A percentile compares a stretch with the other conserved stretches of the same genome.
Evolutionary conservation across 2,888 invertebrate species (phyloP).

Genomic region (Luperina testacea): DNA sequence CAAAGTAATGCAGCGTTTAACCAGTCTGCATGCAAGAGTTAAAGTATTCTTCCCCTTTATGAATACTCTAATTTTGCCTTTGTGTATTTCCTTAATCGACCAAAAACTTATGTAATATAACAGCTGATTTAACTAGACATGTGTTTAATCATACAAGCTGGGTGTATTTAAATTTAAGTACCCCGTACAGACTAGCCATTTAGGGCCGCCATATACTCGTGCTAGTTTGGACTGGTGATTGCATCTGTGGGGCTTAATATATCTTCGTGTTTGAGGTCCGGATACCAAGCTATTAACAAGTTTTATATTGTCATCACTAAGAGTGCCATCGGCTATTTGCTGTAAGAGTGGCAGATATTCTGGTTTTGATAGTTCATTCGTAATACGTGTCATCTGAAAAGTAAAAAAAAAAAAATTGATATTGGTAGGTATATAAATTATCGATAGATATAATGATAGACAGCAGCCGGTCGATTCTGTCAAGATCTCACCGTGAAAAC

Average conservation of each 20-base stretch:
- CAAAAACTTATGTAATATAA: not conserved
- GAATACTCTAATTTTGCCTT: constrained; percentile 16
- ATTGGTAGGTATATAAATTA: not conserved
- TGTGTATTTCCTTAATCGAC: not conserved
- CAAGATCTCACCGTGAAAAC: too few species aligned
- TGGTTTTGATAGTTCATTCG: constrained; percentile 82
- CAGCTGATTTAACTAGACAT: constrained; percentile 7
- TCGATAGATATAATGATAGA: not conserved
- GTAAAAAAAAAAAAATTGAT: not conserved
- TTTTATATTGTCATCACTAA: constrained; percentile 74
- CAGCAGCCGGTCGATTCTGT: too few species aligned
- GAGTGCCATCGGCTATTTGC: constrained; percentile 80
- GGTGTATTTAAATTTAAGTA: constrained; percentile 85
- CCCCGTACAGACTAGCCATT: constrained; percentile 86
- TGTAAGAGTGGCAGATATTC: constrained; percentile 82
- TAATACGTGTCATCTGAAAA: constrained; percentile 83
- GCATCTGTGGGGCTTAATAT: constrained; percentile 86
- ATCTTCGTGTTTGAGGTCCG: constrained; percentile 83
- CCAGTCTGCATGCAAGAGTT: not conserved
- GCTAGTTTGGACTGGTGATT: constrained; percentile 84
- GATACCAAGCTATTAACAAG: constrained; percentile 80
- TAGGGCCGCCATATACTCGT: constrained; percentile 82
- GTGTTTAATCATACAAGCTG: constrained; percentile 82
- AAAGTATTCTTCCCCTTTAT: constrained; percentile 16
- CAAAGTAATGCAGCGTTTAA: not conserved